Conservation (phyloP, 1,140 invertebrate species). For the Drosophila subobscura region DNA sequence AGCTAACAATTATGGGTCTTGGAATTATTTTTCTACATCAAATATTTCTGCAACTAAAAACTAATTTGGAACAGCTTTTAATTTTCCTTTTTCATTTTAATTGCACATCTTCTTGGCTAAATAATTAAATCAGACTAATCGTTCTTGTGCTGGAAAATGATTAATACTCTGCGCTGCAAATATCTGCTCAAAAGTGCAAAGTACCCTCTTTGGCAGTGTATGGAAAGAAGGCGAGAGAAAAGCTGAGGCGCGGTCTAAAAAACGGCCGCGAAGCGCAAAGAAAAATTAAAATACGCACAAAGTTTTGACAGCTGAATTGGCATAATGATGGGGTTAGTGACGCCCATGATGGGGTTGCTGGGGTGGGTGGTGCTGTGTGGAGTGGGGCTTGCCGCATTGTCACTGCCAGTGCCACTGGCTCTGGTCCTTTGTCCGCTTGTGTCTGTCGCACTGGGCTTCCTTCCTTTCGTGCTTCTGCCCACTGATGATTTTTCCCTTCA, state of each 20-base stretch:
- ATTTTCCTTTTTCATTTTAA: too few relatives aligned
- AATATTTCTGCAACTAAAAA: too few relatives aligned
- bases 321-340: constrained; percentile 79
- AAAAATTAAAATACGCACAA: constrained; percentile 81
- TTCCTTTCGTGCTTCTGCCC: constrained; percentile 1
- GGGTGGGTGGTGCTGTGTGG: background rate
- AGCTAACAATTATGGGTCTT: too few relatives aligned
- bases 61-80: too few relatives aligned
- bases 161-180: too few relatives aligned
- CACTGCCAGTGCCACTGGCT: constrained; percentile 11
- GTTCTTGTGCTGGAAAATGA: too few relatives aligned
- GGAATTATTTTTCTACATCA: too few relatives aligned
- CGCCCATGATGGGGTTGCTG: constrained; percentile 11
- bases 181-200: too few relatives aligned
- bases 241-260: too few relatives aligned
- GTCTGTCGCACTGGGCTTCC: constrained; percentile 4
- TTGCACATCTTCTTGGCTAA: too few relatives aligned
- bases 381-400: constrained; percentile 43
- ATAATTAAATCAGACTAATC: too few relatives aligned
- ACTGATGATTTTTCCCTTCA: background rate
- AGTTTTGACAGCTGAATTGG: constrained; percentile 82
- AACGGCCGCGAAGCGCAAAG: constrained; percentile 42
- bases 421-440: background rate
- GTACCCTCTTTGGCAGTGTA: too few relatives aligned
- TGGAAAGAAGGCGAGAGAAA: constrained; percentile 6